A percentile compares a stretch with the other conserved stretches of the same genome.
Evolutionary conservation across 2,797 vertebrate species (phyloP).

Genomic region (Mallotus villosus): DNA sequence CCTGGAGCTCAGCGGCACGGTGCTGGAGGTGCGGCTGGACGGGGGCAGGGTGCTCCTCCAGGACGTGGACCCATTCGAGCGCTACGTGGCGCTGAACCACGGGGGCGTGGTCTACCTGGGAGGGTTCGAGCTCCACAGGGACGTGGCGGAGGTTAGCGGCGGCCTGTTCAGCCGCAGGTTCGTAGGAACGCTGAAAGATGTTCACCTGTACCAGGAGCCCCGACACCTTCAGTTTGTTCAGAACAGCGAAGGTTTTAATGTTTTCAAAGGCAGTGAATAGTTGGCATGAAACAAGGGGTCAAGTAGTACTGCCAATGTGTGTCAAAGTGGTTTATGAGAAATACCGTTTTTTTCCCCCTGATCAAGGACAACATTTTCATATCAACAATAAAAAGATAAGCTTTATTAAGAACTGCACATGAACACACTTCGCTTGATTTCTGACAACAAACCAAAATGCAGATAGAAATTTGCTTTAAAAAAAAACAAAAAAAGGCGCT

Average conservation of each 20-base stretch:
- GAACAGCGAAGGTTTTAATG: slow-evolving; percentile 82
- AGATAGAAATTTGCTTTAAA: slow-evolving; percentile 63
- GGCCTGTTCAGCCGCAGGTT: slow-evolving; percentile 81
- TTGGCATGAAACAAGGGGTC: neutral
- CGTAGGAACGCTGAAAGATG: slow-evolving; percentile 80
- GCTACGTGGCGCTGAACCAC: slow-evolving; percentile 82
- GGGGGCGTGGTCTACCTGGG: slow-evolving; percentile 81
- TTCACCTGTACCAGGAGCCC: slow-evolving; percentile 79
- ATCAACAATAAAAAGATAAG: slow-evolving; percentile 77
- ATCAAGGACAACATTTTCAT: slow-evolving; percentile 39
- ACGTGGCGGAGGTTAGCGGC: slow-evolving; percentile 72
- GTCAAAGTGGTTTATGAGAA: neutral
- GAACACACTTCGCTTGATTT: slow-evolving; percentile 73
- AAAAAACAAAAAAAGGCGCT: slow-evolving; percentile 32
- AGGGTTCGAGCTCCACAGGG: slow-evolving; percentile 80
- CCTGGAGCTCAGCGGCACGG: slow-evolving; percentile 76
- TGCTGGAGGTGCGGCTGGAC: slow-evolving; percentile 77
- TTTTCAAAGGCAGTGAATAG: slow-evolving; percentile 70
- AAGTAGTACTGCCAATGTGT: neutral
- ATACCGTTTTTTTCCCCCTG: neutral
- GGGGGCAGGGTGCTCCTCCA: slow-evolving; percentile 68
- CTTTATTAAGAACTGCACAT: slow-evolving; percentile 84
- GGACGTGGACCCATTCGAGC: slow-evolving; percentile 80
- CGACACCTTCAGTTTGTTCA: slow-evolving; percentile 69
- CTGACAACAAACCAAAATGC: slow-evolving; percentile 76